phyloP scores from a whole-genome alignment of 2,113 vertebrate genomes.

The Casuarius casuarius region DNA sequence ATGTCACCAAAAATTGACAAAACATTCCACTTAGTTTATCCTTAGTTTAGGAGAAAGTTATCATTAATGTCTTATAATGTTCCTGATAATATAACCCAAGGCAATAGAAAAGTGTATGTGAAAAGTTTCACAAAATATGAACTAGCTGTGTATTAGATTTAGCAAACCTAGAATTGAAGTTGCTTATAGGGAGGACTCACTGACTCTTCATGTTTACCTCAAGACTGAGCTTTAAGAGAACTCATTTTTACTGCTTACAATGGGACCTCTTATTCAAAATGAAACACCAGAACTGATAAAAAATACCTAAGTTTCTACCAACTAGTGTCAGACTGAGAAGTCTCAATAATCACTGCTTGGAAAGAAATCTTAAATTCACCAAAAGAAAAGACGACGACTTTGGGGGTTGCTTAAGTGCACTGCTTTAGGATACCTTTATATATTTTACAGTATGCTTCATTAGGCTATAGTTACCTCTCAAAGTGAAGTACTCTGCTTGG shows the following conservation, averaged over 20 bases:
- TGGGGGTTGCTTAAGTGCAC: neutral
- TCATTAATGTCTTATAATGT: too few relatives aligned
- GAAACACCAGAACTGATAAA: neutral
- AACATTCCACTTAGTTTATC: neutral
- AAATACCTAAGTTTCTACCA: neutral
- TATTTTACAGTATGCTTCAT: neutral
- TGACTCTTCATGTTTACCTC: neutral
- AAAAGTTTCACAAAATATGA: too few relatives aligned
- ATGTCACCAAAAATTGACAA: neutral
- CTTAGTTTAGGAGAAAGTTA: neutral
- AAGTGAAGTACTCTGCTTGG: slow-evolving; percentile 87
- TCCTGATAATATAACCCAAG: too few relatives aligned
- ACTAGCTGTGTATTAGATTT: too few relatives aligned
- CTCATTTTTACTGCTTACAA: neutral
- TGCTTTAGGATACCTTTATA: neutral
- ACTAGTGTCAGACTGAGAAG: neutral
- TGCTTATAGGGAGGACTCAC: neutral
- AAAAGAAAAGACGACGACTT: neutral
- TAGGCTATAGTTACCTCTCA: slow-evolving; percentile 79
- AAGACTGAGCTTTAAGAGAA: neutral
- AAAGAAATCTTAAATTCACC: neutral
- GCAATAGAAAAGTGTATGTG: too few relatives aligned
- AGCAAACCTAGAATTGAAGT: neutral
- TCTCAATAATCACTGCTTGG: neutral
- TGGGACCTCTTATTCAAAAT: neutral